A percentile compares a stretch with the other conserved stretches of the same genome.
Evolutionary conservation across 2,888 invertebrate genomes (phyloP).

Genomic region (Drosophila mayaguana): DNA sequence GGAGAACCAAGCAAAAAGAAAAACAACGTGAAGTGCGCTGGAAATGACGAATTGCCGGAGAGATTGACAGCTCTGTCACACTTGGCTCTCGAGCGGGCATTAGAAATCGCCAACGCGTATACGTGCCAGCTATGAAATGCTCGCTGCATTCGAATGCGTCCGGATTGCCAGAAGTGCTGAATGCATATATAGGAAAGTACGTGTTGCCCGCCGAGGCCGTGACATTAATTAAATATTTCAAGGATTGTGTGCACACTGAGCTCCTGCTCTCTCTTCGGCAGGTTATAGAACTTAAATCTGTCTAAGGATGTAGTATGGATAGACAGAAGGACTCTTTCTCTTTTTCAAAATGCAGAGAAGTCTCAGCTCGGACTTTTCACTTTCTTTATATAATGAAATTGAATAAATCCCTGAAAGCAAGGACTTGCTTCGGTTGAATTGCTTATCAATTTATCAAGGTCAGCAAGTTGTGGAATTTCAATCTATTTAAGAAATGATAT

Average conservation of each 20-base stretch:
- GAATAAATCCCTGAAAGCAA: neutral
- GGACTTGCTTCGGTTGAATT: neutral
- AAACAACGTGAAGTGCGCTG: neutral
- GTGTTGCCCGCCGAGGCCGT: neutral
- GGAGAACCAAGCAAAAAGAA: neutral
- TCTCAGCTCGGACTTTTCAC: too few species aligned
- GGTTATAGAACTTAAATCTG: neutral
- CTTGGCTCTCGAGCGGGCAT: conserved; percentile 34
- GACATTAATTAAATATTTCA: conserved; percentile 39
- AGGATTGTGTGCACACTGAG: neutral
- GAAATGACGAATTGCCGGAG: conserved; percentile 10
- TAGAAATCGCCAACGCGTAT: conserved; percentile 33
- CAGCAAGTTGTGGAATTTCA: neutral
- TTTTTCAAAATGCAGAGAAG: too few species aligned
- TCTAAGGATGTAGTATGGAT: neutral
- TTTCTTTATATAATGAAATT: neutral
- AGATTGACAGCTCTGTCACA: conserved; percentile 21
- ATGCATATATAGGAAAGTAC: neutral
- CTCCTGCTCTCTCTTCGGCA: neutral
- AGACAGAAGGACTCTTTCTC: neutral
- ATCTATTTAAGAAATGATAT: neutral
- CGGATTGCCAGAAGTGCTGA: conserved; percentile 7
- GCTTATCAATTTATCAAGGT: neutral
- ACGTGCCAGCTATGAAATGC: conserved; percentile 44
- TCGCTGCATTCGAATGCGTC: neutral